phyloP scores from a whole-genome alignment of 2,113 vertebrate genomes.

The Asarcornis scutulata region DNA sequence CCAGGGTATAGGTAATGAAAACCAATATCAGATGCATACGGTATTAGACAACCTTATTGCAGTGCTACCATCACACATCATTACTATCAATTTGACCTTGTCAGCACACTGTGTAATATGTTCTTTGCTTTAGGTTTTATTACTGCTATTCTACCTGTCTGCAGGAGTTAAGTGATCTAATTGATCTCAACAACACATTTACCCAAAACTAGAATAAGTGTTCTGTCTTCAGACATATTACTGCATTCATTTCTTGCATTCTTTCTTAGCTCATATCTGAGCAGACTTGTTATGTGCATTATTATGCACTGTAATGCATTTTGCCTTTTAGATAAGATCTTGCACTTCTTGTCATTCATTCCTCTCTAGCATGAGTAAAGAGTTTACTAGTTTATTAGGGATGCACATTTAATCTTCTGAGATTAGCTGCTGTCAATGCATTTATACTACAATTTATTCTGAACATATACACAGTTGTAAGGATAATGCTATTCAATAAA shows the following conservation, averaged over 20 bases:
- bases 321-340: slow-evolving; percentile 50
- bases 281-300: neutral
- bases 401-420: slow-evolving; percentile 33
- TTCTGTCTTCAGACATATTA: slow-evolving; percentile 34
- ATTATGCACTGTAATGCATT: slow-evolving; percentile 15
- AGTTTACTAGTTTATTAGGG: slow-evolving; percentile 49
- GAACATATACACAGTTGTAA: neutral
- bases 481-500: neutral
- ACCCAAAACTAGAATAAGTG: slow-evolving; percentile 14
- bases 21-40: slow-evolving; percentile 62
- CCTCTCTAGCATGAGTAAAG: slow-evolving; percentile 23
- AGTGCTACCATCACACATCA: slow-evolving; percentile 49
- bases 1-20: slow-evolving; percentile 58
- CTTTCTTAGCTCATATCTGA: slow-evolving; percentile 14
- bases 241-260: slow-evolving; percentile 25
- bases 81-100: slow-evolving; percentile 66
- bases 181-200: slow-evolving; percentile 41
- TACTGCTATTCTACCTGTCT: slow-evolving; percentile 38
- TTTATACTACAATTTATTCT: slow-evolving; percentile 23
- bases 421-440: slow-evolving; percentile 29
- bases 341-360: slow-evolving; percentile 22
- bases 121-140: slow-evolving; percentile 63
- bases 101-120: slow-evolving; percentile 40
- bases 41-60: slow-evolving; percentile 56
- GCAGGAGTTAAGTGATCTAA: slow-evolving; percentile 21